Conservation (phyloP, 23 tunicate species). For the Corella eumyota region DNA sequence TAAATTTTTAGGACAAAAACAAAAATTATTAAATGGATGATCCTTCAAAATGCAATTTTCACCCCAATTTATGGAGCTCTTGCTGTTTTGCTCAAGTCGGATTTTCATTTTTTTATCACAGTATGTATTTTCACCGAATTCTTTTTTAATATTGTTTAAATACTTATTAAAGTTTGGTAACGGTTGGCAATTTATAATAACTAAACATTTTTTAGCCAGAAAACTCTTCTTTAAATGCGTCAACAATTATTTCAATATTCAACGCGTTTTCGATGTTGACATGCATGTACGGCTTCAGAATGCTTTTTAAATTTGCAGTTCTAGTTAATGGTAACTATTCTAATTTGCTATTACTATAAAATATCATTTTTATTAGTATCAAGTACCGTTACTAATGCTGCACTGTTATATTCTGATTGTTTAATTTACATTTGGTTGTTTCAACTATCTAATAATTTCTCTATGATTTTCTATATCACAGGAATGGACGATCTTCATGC, state of each 20-base stretch:
- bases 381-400: neutral
- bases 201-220: neutral
- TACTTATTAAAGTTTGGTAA: neutral
- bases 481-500: constrained; percentile 88
- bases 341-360: too few species aligned
- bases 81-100: constrained; percentile 57
- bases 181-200: neutral
- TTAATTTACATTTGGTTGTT: neutral
- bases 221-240: too few species aligned
- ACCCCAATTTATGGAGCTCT: constrained; percentile 80
- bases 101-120: constrained; percentile 25
- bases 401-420: neutral
- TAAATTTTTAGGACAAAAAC: constrained; percentile 35
- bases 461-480: constrained; percentile 7
- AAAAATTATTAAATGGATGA: constrained; percentile 69
- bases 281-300: constrained; percentile 79
- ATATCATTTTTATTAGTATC: neutral
- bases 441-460: neutral
- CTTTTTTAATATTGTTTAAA: neutral
- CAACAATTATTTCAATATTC: constrained; percentile 41
- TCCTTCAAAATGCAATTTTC: constrained; percentile 60
- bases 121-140: constrained; percentile 3
- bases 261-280: constrained; percentile 50
- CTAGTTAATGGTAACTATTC: too few species aligned
- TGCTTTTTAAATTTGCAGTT: constrained; percentile 43